Conservation (phyloP, 2,888 invertebrate species). For the Cryptocephalus moraei region DNA sequence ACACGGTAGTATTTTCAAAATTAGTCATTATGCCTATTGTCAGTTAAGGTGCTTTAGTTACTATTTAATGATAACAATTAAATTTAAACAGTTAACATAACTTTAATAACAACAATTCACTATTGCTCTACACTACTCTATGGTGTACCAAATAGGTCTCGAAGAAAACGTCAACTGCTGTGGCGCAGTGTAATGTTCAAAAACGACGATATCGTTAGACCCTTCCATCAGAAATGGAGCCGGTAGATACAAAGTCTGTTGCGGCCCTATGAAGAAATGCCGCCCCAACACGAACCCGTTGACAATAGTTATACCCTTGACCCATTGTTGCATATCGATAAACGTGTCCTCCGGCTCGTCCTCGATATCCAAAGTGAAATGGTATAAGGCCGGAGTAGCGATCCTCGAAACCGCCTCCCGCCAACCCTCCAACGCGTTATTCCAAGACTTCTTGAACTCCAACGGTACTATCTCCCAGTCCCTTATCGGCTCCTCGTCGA, state of each 20-base stretch:
- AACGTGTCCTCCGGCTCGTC: conserved; percentile 59
- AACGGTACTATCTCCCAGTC: conserved; percentile 42
- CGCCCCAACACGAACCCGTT: conserved; percentile 81
- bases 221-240: conserved; percentile 56
- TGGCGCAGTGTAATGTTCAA: conserved; percentile 30
- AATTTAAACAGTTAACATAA: too few species aligned
- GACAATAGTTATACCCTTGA: conserved; percentile 72
- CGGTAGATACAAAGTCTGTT: conserved; percentile 73
- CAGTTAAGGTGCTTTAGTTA: too few species aligned
- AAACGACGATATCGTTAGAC: conserved; percentile 30
- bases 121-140: too few species aligned
- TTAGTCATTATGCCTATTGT: too few species aligned
- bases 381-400: conserved; percentile 50
- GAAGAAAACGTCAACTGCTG: conserved; percentile 20
- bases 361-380: conserved; percentile 33
- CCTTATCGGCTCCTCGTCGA: conserved; percentile 33
- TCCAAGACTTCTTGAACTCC: conserved; percentile 42
- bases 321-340: conserved; percentile 68
- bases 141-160: conserved; percentile 18
- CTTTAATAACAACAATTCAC: too few species aligned
- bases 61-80: too few species aligned
- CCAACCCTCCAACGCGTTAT: conserved; percentile 25
- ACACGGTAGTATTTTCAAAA: too few species aligned
- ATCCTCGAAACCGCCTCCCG: conserved; percentile 55
- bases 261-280: conserved; percentile 69